Evolutionary conservation across 2,888 invertebrate genomes (phyloP).

Genomic region (Spilarctia lutea): DNA sequence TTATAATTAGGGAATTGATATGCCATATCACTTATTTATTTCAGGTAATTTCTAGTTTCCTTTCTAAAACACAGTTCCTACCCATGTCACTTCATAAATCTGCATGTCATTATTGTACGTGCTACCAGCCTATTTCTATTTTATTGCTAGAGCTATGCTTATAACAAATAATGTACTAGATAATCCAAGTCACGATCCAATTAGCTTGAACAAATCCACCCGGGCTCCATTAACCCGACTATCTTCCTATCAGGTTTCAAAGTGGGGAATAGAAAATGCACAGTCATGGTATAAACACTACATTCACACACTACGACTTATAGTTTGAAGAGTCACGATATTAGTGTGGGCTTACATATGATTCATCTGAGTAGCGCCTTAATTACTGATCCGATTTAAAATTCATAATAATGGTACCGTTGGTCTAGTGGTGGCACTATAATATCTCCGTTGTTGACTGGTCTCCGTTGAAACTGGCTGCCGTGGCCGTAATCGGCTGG

Average conservation of each 20-base stretch:
- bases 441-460: no score
- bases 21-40: neutral
- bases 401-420: no score
- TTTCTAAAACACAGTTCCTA: neutral
- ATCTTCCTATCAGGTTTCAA: constrained; percentile 28
- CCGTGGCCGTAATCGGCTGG: no score
- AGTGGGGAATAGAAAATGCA: constrained; percentile 29
- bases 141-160: neutral
- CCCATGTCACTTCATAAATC: neutral
- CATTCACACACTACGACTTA: constrained; percentile 11
- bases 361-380: neutral
- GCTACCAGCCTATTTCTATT: neutral
- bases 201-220: constrained; percentile 27
- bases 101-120: neutral
- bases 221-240: constrained; percentile 36
- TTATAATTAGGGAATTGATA: neutral
- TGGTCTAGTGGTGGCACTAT: no score
- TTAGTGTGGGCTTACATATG: constrained; percentile 4
- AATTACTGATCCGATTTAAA: no score
- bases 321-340: constrained; percentile 8
- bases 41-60: no score
- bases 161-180: constrained; percentile 5
- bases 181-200: constrained; percentile 35
- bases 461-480: no score
- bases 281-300: constrained; percentile 30